Evolutionary conservation across 2,888 invertebrate genomes (phyloP).

Genomic region (Caenorhabditis panamensis): DNA sequence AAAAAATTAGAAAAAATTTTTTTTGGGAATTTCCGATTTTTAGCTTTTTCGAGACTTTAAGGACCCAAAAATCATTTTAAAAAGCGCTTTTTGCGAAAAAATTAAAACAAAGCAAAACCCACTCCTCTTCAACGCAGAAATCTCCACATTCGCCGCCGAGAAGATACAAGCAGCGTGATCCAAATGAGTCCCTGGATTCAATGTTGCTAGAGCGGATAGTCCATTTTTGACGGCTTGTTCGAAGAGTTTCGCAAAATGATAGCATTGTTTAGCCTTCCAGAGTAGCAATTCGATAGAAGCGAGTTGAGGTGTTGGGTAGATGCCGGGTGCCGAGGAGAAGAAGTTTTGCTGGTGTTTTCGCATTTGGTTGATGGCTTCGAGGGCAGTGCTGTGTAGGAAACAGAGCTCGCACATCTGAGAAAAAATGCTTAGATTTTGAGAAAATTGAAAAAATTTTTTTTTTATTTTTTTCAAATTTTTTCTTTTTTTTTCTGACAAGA

Average conservation of each 20-base stretch:
- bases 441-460: too few species aligned
- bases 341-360: slow-evolving; percentile 86
- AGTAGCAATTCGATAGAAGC: slow-evolving; percentile 86
- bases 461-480: too few species aligned
- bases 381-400: slow-evolving; percentile 88
- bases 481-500: too few species aligned
- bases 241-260: slow-evolving; percentile 92
- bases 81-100: slow-evolving; percentile 5
- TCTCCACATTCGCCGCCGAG: slow-evolving; percentile 72
- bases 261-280: slow-evolving; percentile 81
- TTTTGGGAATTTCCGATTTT: too few species aligned
- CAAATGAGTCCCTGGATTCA: slow-evolving; percentile 97
- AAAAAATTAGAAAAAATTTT: too few species aligned
- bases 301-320: slow-evolving; percentile 85
- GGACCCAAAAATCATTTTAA: background rate
- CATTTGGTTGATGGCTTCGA: slow-evolving; percentile 96
- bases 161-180: slow-evolving; percentile 90
- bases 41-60: background rate
- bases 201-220: slow-evolving; percentile 93
- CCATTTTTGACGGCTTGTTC: slow-evolving; percentile 94
- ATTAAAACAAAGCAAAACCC: slow-evolving; percentile 1
- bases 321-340: slow-evolving; percentile 88
- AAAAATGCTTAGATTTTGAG: too few species aligned
- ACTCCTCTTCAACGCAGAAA: slow-evolving; percentile 57
- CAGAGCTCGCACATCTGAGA: slow-evolving; percentile 56